Evolutionary conservation across 1,140 invertebrate species (phyloP).

Genomic region (Phthorimaea operculella): DNA sequence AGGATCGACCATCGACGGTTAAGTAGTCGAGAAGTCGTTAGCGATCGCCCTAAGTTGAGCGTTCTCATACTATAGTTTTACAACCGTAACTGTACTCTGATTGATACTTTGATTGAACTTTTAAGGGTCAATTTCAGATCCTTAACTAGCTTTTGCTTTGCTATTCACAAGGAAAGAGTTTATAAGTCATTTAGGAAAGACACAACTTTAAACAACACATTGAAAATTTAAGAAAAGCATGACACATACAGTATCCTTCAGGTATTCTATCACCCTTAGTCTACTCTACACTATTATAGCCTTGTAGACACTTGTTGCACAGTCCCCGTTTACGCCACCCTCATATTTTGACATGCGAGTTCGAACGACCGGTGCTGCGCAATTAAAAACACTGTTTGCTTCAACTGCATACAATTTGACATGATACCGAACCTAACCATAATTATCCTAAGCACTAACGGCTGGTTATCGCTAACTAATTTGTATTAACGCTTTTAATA

Average conservation of each 20-base stretch:
- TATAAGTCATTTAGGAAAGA: too few relatives aligned
- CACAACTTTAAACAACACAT: too few relatives aligned
- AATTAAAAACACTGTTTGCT: slow-evolving; percentile 1
- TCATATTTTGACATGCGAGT: neutral
- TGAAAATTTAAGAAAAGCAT: too few relatives aligned
- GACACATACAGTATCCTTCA: too few relatives aligned
- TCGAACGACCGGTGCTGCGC: neutral
- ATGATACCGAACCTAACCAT: neutral
- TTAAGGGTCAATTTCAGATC: too few relatives aligned
- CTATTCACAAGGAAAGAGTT: too few relatives aligned
- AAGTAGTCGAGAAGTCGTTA: neutral
- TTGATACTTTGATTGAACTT: too few relatives aligned
- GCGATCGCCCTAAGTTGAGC: neutral
- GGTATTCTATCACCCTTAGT: too few relatives aligned
- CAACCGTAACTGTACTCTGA: neutral
- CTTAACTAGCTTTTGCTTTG: too few relatives aligned
- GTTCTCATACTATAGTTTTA: neutral
- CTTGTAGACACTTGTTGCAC: neutral
- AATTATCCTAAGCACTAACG: neutral
- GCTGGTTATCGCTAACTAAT: slow-evolving; percentile 1
- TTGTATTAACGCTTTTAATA: neutral
- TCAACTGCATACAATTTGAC: slow-evolving; percentile 2
- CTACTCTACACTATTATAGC: too few relatives aligned
- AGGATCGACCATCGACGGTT: slow-evolving; percentile 7
- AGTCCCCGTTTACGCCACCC: neutral